phyloP scores from a whole-genome alignment of 2,797 vertebrate genomes.

The Hipposideros larvatus region DNA sequence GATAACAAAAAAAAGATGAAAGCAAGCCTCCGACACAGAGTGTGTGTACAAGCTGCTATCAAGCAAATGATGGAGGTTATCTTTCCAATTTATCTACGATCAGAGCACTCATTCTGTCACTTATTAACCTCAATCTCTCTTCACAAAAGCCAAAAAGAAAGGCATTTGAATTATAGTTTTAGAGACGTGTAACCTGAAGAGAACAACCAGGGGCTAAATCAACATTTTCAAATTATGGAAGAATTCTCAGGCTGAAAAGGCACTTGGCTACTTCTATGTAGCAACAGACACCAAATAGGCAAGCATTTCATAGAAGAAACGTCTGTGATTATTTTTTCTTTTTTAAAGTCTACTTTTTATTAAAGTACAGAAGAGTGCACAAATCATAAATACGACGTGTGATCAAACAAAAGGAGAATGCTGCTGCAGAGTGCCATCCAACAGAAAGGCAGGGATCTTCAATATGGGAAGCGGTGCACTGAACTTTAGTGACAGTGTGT shows the following conservation, averaged over 20 bases:
- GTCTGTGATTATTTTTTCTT: neutral
- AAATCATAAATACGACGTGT: neutral
- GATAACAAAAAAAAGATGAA: neutral
- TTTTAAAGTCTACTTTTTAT: constrained; percentile 33
- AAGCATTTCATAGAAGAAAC: neutral
- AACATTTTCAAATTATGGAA: neutral
- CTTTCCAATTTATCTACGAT: neutral
- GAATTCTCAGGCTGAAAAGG: constrained; percentile 25
- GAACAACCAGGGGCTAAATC: neutral
- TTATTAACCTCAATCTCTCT: constrained; percentile 39
- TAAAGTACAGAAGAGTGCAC: neutral
- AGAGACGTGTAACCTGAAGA: neutral
- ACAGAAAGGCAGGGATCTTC: too few relatives aligned
- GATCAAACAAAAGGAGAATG: too few relatives aligned
- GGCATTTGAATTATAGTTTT: neutral
- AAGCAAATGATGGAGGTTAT: neutral
- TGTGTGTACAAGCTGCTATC: neutral
- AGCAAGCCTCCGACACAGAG: neutral
- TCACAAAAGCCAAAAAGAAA: constrained; percentile 20
- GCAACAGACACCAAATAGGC: neutral
- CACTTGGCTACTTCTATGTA: neutral
- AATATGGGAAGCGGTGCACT: too few relatives aligned
- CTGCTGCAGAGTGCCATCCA: too few relatives aligned
- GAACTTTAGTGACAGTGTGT: too few relatives aligned
- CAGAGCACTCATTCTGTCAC: neutral